These are phyloP conservation scores for Donacobius atricapilla DNA, from an alignment of 2,113 vertebrate genomes.

Conservation along the genomic window DNA sequence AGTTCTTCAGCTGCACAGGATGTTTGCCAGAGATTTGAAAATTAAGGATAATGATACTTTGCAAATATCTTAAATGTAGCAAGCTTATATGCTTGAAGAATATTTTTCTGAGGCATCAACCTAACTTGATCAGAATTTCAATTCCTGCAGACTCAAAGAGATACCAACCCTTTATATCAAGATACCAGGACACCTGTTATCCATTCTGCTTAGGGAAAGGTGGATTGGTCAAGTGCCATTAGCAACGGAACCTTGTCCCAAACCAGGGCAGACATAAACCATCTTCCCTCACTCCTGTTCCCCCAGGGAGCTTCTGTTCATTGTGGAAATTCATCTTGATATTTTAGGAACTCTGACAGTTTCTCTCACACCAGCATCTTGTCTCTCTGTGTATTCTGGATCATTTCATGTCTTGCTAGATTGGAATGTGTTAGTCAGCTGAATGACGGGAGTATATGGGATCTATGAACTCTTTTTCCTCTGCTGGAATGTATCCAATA, in stretches of 20 bases:
- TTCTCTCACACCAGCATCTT: not conserved
- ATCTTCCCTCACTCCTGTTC: not conserved
- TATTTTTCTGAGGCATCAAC: not conserved
- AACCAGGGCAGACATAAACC: not conserved
- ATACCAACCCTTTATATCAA: not conserved
- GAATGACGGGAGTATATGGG: not conserved
- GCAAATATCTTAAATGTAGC: not conserved
- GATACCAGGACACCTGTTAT: not conserved
- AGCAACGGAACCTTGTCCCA: not conserved
- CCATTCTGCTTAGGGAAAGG: not conserved
- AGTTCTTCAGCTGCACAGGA: not conserved
- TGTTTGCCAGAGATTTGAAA: not conserved
- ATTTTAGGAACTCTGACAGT: not conserved
- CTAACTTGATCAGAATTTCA: not conserved
- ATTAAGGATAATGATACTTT: not conserved
- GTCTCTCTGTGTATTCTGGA: not conserved
- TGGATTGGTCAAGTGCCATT: not conserved
- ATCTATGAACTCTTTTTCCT: not conserved
- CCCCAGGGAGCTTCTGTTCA: not conserved
- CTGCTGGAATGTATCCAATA: not conserved
- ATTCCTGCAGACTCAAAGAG: not conserved
- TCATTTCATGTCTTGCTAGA: not conserved
- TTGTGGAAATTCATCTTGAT: not conserved
- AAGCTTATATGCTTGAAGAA: not conserved
- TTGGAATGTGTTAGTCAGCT: not conserved